Base-by-base conservation (phyloP, 2,888 invertebrate genomes). In the Drosophila kuntzei region DNA sequence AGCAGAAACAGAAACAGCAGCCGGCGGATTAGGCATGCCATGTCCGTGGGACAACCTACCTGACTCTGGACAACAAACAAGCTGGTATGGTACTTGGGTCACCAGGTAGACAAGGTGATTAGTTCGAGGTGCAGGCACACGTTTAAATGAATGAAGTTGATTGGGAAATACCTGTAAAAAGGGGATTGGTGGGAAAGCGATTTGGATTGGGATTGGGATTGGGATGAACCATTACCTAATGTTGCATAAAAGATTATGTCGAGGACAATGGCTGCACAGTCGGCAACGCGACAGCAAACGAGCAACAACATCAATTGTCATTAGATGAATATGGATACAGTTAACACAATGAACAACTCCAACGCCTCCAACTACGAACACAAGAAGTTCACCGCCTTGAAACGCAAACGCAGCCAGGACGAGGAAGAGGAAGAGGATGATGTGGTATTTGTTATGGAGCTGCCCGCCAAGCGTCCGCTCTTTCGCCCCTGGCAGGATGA, bases 141-240 rank as follows among this genome's bases (percentile, higher is more conserved):
- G 71, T 68, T 67, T 14, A 60, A 60, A 84, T 83, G 88, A 84
- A 84, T 84, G 84, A 84, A 84, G 66, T 83, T 51, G 55, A 63
- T 71, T 66, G 84, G 87, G 87, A 83, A 87, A 85, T 88, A 86
- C 85, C 85, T 83, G 66, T 5, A 29, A 8, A 9, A 68, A 8
- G n/a, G 76, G 66, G 46, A 64, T 67, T 36, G 66, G 61, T 85
- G 79, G 82, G 81, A 83, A 86, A 72, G 54, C 37, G 49, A n/a
- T 63, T 66, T 54, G 44, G 50, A 55, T 34, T 34, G 7, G n/a
- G 34, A n/a, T n/a, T 34, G 8, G 27, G 27, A 27, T 27, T 9
- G 27, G 27, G 8, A 27, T 59, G 32, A 53, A 14, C 62, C 57
- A 65, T 82, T 87, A 85, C 88, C 83, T 82, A 82, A 75, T 76